A percentile compares a stretch with the other conserved stretches of the same genome.
Evolutionary conservation across 2,888 invertebrate species (phyloP).

Genomic region (Scaptomyza polygonia): DNA sequence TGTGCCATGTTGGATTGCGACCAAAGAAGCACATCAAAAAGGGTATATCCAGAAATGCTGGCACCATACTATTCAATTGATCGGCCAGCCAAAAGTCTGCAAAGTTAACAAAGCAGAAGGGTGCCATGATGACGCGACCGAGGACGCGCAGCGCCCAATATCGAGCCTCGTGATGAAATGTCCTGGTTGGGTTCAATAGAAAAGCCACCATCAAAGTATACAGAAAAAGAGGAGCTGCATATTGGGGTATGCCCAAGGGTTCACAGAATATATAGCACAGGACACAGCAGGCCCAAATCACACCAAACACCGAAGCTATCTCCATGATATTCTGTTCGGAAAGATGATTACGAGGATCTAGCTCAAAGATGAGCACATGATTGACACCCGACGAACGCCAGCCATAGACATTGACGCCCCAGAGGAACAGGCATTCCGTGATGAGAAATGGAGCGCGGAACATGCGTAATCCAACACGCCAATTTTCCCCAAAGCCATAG

Average conservation of each 20-base stretch:
- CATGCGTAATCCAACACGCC: constrained; percentile 89
- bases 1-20: constrained; percentile 86
- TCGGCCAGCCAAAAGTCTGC: constrained; percentile 95
- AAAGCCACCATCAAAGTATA: constrained; percentile 88
- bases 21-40: constrained; percentile 91
- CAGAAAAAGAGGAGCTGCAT: constrained; percentile 90
- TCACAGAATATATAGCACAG: constrained; percentile 89
- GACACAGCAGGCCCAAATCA: constrained; percentile 89
- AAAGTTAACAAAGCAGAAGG: constrained; percentile 91
- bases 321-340: constrained; percentile 92
- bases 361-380: constrained; percentile 92
- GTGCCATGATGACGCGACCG: constrained; percentile 89
- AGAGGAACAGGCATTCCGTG: constrained; percentile 90
- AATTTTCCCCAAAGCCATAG: constrained; percentile 85
- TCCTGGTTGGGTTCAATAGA: constrained; percentile 90
- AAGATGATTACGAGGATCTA: constrained; percentile 91
- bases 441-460: constrained; percentile 92
- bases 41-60: constrained; percentile 91
- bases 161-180: constrained; percentile 90
- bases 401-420: constrained; percentile 92
- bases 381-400: constrained; percentile 93
- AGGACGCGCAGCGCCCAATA: constrained; percentile 88
- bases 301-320: constrained; percentile 90
- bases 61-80: constrained; percentile 91
- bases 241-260: constrained; percentile 89